Evolutionary conservation across 1,140 invertebrate genomes (phyloP), one percentile per base, ranked within the genome.

Genomic region (Bombyx mori): DNA sequence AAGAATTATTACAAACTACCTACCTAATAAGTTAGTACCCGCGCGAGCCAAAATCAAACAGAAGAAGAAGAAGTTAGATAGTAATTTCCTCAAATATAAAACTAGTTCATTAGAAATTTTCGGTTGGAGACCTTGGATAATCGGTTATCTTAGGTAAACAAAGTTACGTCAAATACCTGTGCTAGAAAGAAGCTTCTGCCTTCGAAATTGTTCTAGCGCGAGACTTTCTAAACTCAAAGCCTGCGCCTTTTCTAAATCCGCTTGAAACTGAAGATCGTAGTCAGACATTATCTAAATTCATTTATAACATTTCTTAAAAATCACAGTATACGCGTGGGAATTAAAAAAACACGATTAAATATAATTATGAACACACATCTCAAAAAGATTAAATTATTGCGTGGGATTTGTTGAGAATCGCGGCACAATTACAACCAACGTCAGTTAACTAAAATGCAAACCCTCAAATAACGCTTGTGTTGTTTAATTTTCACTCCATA

Each of bases 141-240:
- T 71, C 65, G 67, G 46, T 64, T 71, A 72, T 73, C 69, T 65
- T 35, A 48, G 68, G 68, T 77, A 82, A 84, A 80, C 72, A 81
- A 75, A 69, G 66, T 75, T 77, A 79, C 75, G 77, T 77, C 75
- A 81, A 61, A 78, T 80, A 83, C 81, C 81, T 82, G 77, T 60
- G 67, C 64, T 76, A 62, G 76, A 76, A 57, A 82, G 73, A 61
- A 76, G 75, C 70, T 91, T 92, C 73, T 92, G 90, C 50, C 92
- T 89, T 72, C 91, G 90, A 82, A 94, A 95, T 76, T 95, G 92
- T 77, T 96, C 94, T 66, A 95, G 85, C 7, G 94, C 94, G 59
- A 95, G 88, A 74, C 92, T 94, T 87, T 96, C 95, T 70, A 97
- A 89, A 86, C 95, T 96, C 26, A 97, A 84, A 55, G 94, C 94